Evolutionary conservation across 2,113 vertebrate genomes (phyloP).

Genomic region (Oreocharis arfaki): DNA sequence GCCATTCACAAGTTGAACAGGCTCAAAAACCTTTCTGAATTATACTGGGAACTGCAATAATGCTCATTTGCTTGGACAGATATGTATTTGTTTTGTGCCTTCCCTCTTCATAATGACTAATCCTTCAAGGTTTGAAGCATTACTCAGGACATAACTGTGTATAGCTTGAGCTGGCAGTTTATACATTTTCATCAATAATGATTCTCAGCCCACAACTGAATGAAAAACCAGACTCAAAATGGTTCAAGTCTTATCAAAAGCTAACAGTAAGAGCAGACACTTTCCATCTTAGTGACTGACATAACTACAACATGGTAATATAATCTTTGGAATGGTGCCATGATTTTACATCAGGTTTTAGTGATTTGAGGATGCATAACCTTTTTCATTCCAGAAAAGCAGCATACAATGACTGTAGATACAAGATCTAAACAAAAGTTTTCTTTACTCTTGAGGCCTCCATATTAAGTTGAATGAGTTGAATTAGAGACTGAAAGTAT

Average conservation of each 20-base stretch:
- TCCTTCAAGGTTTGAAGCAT: not conserved
- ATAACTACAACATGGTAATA: not conserved
- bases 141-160: not conserved
- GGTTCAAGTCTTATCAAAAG: not conserved
- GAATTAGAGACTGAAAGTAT: not conserved
- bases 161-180: not conserved
- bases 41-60: not conserved
- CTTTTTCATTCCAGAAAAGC: not conserved
- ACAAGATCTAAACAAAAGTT: not conserved
- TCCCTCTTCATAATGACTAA: not conserved
- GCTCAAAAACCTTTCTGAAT: not conserved
- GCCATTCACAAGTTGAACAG: not conserved
- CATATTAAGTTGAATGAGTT: not conserved
- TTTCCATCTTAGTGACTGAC: not conserved
- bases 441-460: not conserved
- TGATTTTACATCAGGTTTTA: not conserved
- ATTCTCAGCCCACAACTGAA: not conserved
- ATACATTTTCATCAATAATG: not conserved
- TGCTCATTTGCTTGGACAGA: not conserved
- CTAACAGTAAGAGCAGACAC: not conserved
- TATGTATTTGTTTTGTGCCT: not conserved
- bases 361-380: not conserved
- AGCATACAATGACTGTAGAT: not conserved
- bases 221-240: not conserved
- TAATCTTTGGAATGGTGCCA: not conserved